Percentiles rank a stretch among this genome's conserved stretches.
Conservation (phyloP, 2,888 invertebrate species). For the Nemotelus pantherinus region DNA sequence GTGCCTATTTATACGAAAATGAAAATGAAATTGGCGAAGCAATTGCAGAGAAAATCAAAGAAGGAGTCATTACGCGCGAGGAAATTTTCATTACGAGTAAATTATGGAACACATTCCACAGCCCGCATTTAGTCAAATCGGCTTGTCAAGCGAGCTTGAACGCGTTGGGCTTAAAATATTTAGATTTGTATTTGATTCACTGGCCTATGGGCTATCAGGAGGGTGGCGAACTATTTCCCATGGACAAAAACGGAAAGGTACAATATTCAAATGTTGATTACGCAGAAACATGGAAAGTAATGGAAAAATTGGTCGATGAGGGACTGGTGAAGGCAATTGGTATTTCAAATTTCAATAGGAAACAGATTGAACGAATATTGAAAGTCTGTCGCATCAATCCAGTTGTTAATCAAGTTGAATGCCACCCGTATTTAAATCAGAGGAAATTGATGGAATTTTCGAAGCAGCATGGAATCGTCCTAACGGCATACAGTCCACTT, state of each 20-base stretch:
- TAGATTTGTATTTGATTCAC: conserved; percentile 91
- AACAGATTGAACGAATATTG: conserved; percentile 75
- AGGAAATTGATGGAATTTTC: conserved; percentile 75
- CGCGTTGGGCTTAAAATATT: conserved; percentile 78
- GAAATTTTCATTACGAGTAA: conserved; percentile 81
- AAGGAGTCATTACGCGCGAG: conserved; percentile 73
- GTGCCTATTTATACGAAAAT: conserved; percentile 76
- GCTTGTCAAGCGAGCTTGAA: conserved; percentile 75
- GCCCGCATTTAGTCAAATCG: conserved; percentile 77
- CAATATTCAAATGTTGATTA: conserved; percentile 75
- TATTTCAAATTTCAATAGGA: conserved; percentile 80
- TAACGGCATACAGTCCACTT: conserved; percentile 87
- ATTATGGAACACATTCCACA: conserved; percentile 91
- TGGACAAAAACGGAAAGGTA: conserved; percentile 70
- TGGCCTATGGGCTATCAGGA: conserved; percentile 91
- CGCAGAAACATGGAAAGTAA: conserved; percentile 77
- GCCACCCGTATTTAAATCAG: conserved; percentile 83
- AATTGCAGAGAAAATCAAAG: conserved; percentile 71
- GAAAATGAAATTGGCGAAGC: conserved; percentile 80
- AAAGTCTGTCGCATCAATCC: conserved; percentile 71
- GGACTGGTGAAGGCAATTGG: conserved; percentile 77
- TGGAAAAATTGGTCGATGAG: conserved; percentile 75
- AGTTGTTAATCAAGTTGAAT: conserved; percentile 76
- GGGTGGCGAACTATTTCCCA: conserved; percentile 73
- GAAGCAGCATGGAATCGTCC: conserved; percentile 70